phyloP scores from a whole-genome alignment of 2,113 vertebrate species.

The Lepus timidus region DNA sequence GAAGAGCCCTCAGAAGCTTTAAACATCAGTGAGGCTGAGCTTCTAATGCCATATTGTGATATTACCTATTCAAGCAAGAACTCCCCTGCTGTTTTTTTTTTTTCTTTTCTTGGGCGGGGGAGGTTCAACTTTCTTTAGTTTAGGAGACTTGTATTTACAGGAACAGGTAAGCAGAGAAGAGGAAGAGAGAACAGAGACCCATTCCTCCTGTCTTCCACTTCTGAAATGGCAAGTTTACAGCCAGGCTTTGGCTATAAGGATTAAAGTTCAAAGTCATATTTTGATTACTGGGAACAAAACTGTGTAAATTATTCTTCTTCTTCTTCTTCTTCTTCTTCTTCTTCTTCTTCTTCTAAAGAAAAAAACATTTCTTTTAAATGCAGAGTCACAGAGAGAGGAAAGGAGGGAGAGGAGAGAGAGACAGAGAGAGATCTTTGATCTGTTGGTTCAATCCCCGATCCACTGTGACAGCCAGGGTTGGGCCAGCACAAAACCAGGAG shows the following conservation, averaged over 20 bases:
- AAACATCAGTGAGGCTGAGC: neutral
- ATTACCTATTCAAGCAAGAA: neutral
- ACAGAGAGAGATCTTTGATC: too few relatives aligned
- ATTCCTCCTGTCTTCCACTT: neutral
- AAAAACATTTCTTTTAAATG: neutral
- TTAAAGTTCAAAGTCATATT: neutral
- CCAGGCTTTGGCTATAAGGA: neutral
- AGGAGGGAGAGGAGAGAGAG: too few relatives aligned
- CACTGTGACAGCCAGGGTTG: too few relatives aligned
- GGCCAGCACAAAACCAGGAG: too few relatives aligned
- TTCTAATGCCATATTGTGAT: neutral
- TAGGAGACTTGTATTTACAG: neutral
- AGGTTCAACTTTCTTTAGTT: neutral
- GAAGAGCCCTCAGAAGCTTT: neutral
- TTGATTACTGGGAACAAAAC: neutral
- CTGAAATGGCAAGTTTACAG: neutral
- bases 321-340: neutral
- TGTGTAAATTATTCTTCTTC: neutral
- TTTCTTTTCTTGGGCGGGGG: too few relatives aligned
- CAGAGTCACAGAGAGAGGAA: too few relatives aligned
- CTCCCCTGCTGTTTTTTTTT: neutral
- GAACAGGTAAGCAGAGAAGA: neutral
- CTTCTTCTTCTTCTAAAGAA: too few relatives aligned
- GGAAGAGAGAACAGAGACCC: neutral
- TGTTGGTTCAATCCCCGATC: too few relatives aligned